A percentile compares a stretch with the other conserved stretches of the same genome.
These are phyloP conservation scores for Drosophila quadrilineata DNA, from an alignment of 1,140 invertebrate species.

Conservation along the genomic window DNA sequence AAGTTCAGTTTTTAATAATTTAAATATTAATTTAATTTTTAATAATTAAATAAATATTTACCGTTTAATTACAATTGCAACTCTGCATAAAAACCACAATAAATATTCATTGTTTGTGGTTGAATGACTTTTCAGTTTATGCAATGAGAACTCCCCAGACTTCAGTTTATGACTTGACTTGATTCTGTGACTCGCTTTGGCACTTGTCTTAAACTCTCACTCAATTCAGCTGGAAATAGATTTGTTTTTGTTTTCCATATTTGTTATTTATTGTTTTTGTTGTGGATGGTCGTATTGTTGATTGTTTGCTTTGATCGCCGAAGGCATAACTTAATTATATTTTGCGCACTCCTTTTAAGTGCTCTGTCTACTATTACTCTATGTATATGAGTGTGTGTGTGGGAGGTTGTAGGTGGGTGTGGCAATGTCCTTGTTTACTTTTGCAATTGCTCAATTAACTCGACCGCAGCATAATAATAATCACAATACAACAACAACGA, in stretches of 20 bases:
- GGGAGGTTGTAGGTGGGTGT: neutral
- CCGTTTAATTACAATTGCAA: too few species aligned
- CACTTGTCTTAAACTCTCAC: neutral
- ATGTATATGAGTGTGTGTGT: neutral
- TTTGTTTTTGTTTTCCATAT: conserved; percentile 8
- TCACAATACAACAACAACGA: conserved; percentile 16
- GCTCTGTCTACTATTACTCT: neutral
- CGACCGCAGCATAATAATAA: conserved; percentile 52
- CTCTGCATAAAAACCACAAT: too few species aligned
- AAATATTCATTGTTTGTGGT: too few species aligned
- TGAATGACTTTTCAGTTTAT: too few species aligned
- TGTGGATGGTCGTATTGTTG: conserved; percentile 19
- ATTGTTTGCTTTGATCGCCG: conserved; percentile 39
- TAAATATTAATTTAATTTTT: too few species aligned
- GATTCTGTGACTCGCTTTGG: neutral
- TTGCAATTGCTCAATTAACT: conserved; percentile 60
- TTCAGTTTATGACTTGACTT: neutral
- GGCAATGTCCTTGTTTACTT: conserved; percentile 44
- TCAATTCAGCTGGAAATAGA: conserved; percentile 4
- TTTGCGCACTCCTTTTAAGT: conserved; percentile 37
- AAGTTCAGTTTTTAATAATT: too few species aligned
- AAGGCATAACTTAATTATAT: conserved; percentile 53
- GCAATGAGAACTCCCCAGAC: too few species aligned
- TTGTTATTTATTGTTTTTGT: neutral
- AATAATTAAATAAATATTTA: too few species aligned